Base-by-base conservation (phyloP, 92 coral and sea anemone species). In the Nematostella vectensis region DNA sequence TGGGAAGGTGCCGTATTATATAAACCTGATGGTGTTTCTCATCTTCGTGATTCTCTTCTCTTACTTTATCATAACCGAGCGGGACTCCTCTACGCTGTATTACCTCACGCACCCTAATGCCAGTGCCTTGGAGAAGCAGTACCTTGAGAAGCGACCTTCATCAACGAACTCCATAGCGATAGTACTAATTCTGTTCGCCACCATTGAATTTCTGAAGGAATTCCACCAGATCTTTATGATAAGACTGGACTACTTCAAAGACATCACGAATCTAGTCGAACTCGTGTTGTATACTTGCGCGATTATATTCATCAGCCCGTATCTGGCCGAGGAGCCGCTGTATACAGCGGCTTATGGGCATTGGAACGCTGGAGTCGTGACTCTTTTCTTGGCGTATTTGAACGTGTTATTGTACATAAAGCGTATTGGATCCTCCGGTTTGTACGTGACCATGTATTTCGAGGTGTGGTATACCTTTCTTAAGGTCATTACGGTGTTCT, bases 381-480 rank as follows among this genome's bases (percentile, higher is more conserved):
- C 79, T 2, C 44, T 88, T 24, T 61, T 79, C 63, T 58, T 88
- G 47, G 27, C 70, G 10, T 79, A 76, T 50, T 26, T 68, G 6
- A 63, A 79, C 69, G 42, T 64, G 8, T 44, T 79, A 36, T 63
- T 88, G 54, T 63, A 51, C 48, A 50, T 85, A 11, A 81, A 87
- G 27, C 93, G 94, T 17, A 6, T 88, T 54, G 80, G 84, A 13
- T 38, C 73, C 0, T 63, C 72, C 6, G 88, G 94, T 0, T 57
- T 84, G 12, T 88, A 88, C 54, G 80, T 88, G 33, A 65, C 85
- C 25, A 88, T 88, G 96, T 88, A 78, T 57, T 48, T 88, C 33
- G 94, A 88, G 57, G 93, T 88, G 6, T 57, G 83, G 57, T 28
- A 50, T 23, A 85, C 96, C 4, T 88, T 88, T 53, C 15, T 72